phyloP scores from a whole-genome alignment of 2,113 vertebrate genomes.

The Mixornis gularis region DNA sequence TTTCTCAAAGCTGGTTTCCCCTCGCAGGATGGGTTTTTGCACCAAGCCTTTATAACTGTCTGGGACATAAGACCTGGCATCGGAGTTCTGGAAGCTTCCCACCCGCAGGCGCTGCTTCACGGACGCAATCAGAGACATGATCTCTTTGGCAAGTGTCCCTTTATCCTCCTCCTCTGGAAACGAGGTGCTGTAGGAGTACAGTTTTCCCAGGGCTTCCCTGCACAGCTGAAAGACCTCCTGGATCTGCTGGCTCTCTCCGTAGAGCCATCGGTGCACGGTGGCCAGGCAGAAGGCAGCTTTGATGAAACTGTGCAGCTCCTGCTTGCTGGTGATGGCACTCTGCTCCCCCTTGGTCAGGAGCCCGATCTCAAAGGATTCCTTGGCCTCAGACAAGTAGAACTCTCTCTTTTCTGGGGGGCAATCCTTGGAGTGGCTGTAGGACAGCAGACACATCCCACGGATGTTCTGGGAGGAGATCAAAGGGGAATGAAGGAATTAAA shows the following conservation, averaged over 20 bases:
- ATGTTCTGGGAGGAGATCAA: constrained; percentile 73
- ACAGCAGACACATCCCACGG: constrained; percentile 85
- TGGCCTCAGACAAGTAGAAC: constrained; percentile 75
- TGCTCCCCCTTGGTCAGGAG: constrained; percentile 78
- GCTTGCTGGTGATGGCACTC: constrained; percentile 76
- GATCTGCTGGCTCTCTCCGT: constrained; percentile 24
- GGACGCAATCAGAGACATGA: constrained; percentile 72
- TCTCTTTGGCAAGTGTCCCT: constrained; percentile 67
- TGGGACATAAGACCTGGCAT: constrained; percentile 81
- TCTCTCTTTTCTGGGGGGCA: constrained; percentile 68
- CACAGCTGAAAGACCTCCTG: constrained; percentile 54
- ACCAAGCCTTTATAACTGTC: constrained; percentile 71
- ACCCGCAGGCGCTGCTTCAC: constrained; percentile 74
- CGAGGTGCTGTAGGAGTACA: constrained; percentile 68
- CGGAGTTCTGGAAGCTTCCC: constrained; percentile 72
- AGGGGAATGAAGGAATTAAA: not conserved
- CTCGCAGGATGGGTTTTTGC: constrained; percentile 47
- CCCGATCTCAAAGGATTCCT: constrained; percentile 86
- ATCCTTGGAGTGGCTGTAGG: constrained; percentile 81
- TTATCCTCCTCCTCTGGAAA: constrained; percentile 56
- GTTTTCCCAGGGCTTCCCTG: constrained; percentile 71
- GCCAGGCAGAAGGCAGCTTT: constrained; percentile 85
- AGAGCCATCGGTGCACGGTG: constrained; percentile 74
- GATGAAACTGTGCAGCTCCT: constrained; percentile 88
- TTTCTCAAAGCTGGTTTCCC: constrained; percentile 68